phyloP scores from a whole-genome alignment of 2,113 vertebrate genomes.

The Salvelinus sp. region DNA sequence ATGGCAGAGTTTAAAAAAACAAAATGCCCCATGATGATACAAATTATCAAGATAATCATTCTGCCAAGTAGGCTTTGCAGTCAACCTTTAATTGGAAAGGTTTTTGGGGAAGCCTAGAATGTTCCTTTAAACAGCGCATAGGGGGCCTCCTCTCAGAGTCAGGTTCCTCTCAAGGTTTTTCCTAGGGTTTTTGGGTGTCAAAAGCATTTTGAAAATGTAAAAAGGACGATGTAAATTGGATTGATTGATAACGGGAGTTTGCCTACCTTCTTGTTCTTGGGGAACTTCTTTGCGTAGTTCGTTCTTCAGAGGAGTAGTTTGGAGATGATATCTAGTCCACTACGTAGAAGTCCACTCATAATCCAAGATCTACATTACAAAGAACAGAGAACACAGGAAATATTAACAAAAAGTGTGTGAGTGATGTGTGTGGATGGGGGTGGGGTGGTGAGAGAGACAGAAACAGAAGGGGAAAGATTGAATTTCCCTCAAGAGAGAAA shows the following conservation, averaged over 20 bases:
- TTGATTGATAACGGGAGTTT: neutral
- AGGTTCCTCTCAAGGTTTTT: too few species aligned
- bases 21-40: too few species aligned
- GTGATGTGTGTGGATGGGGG: neutral
- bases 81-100: too few species aligned
- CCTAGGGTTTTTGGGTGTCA: too few species aligned
- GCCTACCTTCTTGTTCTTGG: slow-evolving; percentile 75
- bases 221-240: too few species aligned
- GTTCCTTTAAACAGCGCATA: too few species aligned
- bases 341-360: slow-evolving; percentile 89
- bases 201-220: too few species aligned
- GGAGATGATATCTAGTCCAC: slow-evolving; percentile 80
- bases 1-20: too few species aligned
- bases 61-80: too few species aligned
- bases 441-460: neutral
- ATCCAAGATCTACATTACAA: slow-evolving; percentile 80
- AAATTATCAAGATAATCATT: too few species aligned
- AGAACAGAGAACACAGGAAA: neutral
- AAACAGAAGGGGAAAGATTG: neutral
- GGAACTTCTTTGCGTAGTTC: slow-evolving; percentile 85
- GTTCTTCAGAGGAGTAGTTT: slow-evolving; percentile 82
- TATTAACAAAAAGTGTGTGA: neutral
- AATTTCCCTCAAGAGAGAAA: neutral
- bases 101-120: too few species aligned
- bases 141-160: too few species aligned